Base-by-base conservation (phyloP, 2,113 vertebrate species). In the Mustela lutreola region DNA sequence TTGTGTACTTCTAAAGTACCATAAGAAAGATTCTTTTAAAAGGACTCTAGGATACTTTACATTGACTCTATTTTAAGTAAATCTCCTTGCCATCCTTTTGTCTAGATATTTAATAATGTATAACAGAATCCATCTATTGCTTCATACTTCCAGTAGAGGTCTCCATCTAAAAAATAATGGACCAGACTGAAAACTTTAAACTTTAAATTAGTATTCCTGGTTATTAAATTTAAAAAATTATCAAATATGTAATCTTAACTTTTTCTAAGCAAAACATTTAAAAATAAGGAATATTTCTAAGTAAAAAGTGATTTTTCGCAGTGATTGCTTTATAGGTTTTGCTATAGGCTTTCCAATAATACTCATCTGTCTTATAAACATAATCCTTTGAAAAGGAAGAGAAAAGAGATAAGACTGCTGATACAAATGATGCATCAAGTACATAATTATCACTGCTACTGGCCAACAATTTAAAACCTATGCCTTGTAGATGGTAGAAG, bases 61-160 rank as follows among this genome's bases (percentile, higher is more conserved):
- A 85, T 11, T 80, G 4, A 79, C 24, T 73, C 26, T 73, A 96
- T 82, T 87, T 26, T 56, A 94, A 95, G 89, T 85, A 88, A 79
- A 89, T 75, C 48, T 89, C 28, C 45, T 36, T 79, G 82, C 4
- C 31, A 91, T 28, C 21, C 45, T 11, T 96, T 96, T 95, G 48
- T 91, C 62, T 83, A 92, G 42, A 58, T 87, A 86, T 87, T 93
- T 94, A 87, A 95, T 24, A 95, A 94, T 91, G 21, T 60, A 63
- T 67, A 96, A 96, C 0, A 94, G 18, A 96, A 96, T 83, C 28
- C 60, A 91, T 73, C 71, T 96, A 96, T 97, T 98, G 73, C 96
- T 95, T 97, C 86, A 60, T 79, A 95, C 82, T 96, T 98, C 97
- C 97, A 97, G 97, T 95, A 98, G 97, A 98, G 97, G 97, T 97